Evolutionary conservation across 1,140 invertebrate genomes (phyloP), one percentile per base, ranked within the genome.

Genomic region (Neotoxoptera formosana): DNA sequence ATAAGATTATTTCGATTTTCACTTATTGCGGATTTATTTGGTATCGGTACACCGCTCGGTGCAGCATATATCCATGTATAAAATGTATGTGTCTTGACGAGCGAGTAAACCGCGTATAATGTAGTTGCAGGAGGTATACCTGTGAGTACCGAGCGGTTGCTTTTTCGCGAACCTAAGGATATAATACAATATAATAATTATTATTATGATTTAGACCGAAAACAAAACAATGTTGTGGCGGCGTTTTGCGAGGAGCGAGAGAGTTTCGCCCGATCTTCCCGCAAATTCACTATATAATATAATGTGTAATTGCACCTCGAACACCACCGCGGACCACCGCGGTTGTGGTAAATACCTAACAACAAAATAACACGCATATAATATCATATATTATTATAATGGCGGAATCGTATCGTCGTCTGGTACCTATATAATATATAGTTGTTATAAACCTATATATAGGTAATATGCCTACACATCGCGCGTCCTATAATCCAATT

Each of bases 301-400:
- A n/a, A 25, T 48, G 3, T 48, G 7, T 53, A 0, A n/a, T n/a
- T 0, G 20, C 7, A 53, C 51, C 41, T 17, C 0, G 0, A 7
- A 7, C 81, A 41, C 34, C 36, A n/a, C 67, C 14, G 21, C 21
- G 25, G 30, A 14, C 4, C 45, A 87, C 84, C 41, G 84, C 84
- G 45, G 84, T 87, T 87, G 25, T 30, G 14, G 45, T 87, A 47
- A 20, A 48, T 47, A 47, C 84, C 36, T 45, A 45, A 6, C 0
- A 6, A 47, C 60, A n/a, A 67, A 67, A 14, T 1, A 67, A 47
- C 14, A 86, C 20, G 17, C 9, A 14, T 47, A 45, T n/a, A n/a
- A n/a, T n/a, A 25, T 86, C n/a, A 86, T 86, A 47, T 84, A 84
- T 84, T 14, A 34, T 41, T 41, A 86, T 67, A n/a, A 76, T 84